Evolutionary conservation across 1,140 invertebrate species (phyloP).

Genomic region (Hycleus phaleratus): DNA sequence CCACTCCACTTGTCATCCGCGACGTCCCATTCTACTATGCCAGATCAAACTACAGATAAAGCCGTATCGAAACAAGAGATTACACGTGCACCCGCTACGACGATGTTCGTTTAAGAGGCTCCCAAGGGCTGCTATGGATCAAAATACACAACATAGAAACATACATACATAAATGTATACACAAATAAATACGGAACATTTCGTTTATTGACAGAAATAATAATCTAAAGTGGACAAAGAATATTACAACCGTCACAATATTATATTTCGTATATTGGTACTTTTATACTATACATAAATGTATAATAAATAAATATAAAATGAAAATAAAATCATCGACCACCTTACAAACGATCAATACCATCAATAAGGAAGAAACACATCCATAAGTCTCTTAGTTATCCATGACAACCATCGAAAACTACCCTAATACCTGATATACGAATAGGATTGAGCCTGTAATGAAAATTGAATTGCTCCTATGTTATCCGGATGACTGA

Average conservation of each 20-base stretch:
- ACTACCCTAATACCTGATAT: neutral
- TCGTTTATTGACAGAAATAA: conserved; percentile 4
- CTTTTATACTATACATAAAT: too few species aligned
- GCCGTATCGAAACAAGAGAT: conserved; percentile 29
- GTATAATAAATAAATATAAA: too few species aligned
- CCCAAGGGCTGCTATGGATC: conserved; percentile 16
- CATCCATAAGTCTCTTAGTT: neutral
- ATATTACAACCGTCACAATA: neutral
- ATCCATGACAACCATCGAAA: neutral
- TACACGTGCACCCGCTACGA: conserved; percentile 22
- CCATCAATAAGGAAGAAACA: too few species aligned
- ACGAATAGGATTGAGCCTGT: conserved; percentile 22
- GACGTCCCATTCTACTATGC: conserved; percentile 16
- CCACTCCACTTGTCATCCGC: conserved; percentile 29
- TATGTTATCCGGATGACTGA: conserved; percentile 27
- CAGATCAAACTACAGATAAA: conserved; percentile 29
- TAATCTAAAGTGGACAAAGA: conserved; percentile 9
- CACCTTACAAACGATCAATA: too few species aligned
- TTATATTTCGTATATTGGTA: too few species aligned
- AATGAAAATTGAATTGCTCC: conserved; percentile 28
- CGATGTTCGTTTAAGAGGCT: conserved; percentile 12
- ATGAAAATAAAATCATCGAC: too few species aligned
- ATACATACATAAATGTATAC: too few species aligned
- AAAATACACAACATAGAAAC: neutral
- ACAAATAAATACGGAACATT: neutral